These are phyloP conservation scores for Patiria pectinifera DNA, from an alignment of 53 echinoderm and acorn worm genomes.

Conservation along the genomic window DNA sequence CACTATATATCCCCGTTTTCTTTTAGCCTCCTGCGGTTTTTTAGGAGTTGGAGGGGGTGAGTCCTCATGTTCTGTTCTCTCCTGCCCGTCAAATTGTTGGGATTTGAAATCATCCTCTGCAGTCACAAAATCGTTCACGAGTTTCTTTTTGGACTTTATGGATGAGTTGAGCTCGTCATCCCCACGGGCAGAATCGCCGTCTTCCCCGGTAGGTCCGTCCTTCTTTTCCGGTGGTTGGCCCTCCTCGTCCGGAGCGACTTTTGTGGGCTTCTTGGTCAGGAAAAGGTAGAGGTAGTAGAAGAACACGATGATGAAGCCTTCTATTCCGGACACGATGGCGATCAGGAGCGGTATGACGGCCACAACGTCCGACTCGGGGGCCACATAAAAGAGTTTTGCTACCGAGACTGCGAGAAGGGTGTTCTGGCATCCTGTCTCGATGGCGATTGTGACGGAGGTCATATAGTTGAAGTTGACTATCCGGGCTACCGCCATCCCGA, in stretches of 20 bases:
- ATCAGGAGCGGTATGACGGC: constrained; percentile 77
- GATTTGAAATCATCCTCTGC: constrained; percentile 8
- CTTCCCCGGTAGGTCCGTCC: neutral
- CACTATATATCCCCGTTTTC: neutral
- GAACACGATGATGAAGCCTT: constrained; percentile 68
- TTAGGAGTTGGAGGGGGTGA: neutral
- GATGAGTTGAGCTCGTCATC: neutral
- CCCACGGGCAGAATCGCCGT: neutral
- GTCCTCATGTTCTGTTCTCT: neutral
- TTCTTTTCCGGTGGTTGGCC: neutral
- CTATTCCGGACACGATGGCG: constrained; percentile 78
- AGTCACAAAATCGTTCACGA: neutral
- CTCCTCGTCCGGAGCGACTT: constrained; percentile 14
- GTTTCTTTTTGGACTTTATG: neutral
- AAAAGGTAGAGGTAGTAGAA: constrained; percentile 54
- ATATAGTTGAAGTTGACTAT: constrained; percentile 72
- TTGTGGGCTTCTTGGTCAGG: constrained; percentile 32
- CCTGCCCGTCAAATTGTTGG: neutral
- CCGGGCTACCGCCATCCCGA: constrained; percentile 83
- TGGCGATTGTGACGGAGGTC: constrained; percentile 81
- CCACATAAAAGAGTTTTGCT: constrained; percentile 79
- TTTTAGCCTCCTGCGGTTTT: neutral
- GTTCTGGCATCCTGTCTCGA: constrained; percentile 96
- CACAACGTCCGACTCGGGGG: constrained; percentile 94
- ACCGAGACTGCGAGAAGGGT: constrained; percentile 86